Conservation (phyloP, 2,113 vertebrate species). For the Gila orcuttii region DNA sequence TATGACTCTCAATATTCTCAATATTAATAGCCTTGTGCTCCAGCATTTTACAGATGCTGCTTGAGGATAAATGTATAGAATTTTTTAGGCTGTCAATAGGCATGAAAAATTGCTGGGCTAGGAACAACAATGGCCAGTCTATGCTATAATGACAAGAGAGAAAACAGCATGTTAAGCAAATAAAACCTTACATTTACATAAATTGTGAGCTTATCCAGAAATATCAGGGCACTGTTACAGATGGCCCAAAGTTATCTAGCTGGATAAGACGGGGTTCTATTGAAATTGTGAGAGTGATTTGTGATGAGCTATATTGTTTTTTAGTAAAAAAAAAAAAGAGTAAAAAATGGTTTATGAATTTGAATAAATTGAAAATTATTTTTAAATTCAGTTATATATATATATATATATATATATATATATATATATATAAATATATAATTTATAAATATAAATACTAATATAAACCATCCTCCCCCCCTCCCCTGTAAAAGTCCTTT, state of each 20-base stretch:
- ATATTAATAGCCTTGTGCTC: conserved; percentile 41
- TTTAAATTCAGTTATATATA: not conserved
- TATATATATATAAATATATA: no score
- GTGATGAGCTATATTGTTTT: not conserved
- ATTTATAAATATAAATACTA: no score
- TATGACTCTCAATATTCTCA: conserved; percentile 42
- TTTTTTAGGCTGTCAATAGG: not conserved
- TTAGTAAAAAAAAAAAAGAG: not conserved
- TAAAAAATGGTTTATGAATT: no score
- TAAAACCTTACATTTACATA: not conserved
- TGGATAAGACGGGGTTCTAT: not conserved
- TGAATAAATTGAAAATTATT: not conserved
- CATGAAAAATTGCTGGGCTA: not conserved
- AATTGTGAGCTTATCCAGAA: not conserved
- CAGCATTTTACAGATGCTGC: conserved; percentile 11
- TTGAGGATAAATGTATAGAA: conserved; percentile 19
- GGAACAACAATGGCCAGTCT: not conserved
- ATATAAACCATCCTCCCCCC: no score
- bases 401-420: not conserved
- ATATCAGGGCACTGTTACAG: not conserved
- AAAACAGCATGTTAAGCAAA: not conserved
- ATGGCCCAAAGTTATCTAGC: not conserved
- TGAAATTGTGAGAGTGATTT: not conserved
- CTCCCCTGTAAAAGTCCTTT: not conserved
- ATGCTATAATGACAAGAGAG: not conserved